Base-by-base conservation (phyloP, 2,888 invertebrate species). In the Onchidella celtica region DNA sequence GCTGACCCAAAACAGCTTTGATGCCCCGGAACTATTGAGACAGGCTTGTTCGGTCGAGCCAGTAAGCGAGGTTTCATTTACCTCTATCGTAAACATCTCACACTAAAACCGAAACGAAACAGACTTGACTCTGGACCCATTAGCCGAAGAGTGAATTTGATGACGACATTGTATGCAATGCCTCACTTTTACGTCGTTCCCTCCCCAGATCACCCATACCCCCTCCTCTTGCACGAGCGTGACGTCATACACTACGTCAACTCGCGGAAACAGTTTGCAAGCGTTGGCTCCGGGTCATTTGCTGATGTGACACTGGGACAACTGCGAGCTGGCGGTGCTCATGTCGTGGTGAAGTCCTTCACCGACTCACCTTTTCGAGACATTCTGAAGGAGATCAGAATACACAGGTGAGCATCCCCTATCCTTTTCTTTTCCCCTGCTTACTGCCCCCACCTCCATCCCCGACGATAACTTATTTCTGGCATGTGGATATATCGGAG, bases 211-310 rank as follows among this genome's bases (percentile, higher is more conserved):
- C 21, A 6, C 6, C 61, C 79, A n/a, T 81, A 85, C 81, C 84
- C 70, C 70, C 59, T n/a, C 61, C 47, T 84, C 2, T 63, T 84
- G 34, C 81, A 84, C 68, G 84, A 84, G 73, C 75, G 57, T 75
- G 81, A 81, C 72, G 78, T 84, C 63, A 79, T 75, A 1, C 79
- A 79, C 47, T 72, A 82, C 59, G 2, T 59, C n/a, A 76, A 81
- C 47, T 40, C 66, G 17, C 0, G 1, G 1, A 77, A 73, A 9
- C 17, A 73, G 29, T 76, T 59, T 21, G 47, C 69, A 70, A 11
- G n/a, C 1, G 4, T 84, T 14, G 84, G 79, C 6, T 47, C 29
- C 11, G 84, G 84, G 14, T 34, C 76, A 2, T 82, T 24, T 36
- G 84, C 84, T 2, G 47, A 84, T 21, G 78, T 84, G 0, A 70